A percentile compares a stretch with the other conserved stretches of the same genome.
These are phyloP conservation scores for Teleiodes luculella DNA, from an alignment of 2,888 invertebrate genomes.

Conservation along the genomic window DNA sequence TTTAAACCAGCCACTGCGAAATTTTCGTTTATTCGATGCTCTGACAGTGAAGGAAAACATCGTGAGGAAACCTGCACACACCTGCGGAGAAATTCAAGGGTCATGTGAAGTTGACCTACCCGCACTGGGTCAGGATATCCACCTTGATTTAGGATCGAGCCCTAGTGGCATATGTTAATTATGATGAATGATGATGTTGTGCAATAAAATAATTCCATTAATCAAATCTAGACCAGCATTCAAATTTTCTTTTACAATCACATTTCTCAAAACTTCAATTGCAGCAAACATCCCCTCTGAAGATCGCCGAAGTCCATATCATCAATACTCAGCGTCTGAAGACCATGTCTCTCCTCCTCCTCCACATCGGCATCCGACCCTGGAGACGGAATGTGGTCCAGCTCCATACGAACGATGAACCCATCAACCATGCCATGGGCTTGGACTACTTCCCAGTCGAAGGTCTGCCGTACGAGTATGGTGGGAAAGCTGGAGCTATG, in stretches of 20 bases:
- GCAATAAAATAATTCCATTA: too few species aligned
- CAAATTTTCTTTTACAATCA: neutral
- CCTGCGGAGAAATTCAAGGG: too few species aligned
- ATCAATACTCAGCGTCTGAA: conserved; percentile 85
- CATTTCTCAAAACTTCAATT: conserved; percentile 27
- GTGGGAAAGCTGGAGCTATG: conserved; percentile 87
- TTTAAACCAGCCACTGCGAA: too few species aligned
- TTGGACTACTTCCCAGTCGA: conserved; percentile 84
- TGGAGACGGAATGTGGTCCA: conserved; percentile 65
- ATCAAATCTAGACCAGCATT: too few species aligned
- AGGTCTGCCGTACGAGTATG: conserved; percentile 88
- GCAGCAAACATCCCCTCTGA: conserved; percentile 89
- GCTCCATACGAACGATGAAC: conserved; percentile 50
- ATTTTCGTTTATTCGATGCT: too few species aligned
- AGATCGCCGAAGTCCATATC: conserved; percentile 89
- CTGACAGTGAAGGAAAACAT: too few species aligned
- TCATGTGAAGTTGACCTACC: too few species aligned
- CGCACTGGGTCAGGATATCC: too few species aligned
- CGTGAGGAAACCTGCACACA: too few species aligned
- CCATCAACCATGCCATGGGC: conserved; percentile 53
- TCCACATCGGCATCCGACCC: conserved; percentile 64
- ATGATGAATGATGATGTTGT: too few species aligned
- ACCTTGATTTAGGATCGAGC: too few species aligned
- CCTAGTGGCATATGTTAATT: too few species aligned
- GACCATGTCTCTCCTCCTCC: conserved; percentile 82